These are phyloP conservation scores for Alviniconcha marisindica DNA, from an alignment of 1,140 invertebrate genomes.

Conservation along the genomic window DNA sequence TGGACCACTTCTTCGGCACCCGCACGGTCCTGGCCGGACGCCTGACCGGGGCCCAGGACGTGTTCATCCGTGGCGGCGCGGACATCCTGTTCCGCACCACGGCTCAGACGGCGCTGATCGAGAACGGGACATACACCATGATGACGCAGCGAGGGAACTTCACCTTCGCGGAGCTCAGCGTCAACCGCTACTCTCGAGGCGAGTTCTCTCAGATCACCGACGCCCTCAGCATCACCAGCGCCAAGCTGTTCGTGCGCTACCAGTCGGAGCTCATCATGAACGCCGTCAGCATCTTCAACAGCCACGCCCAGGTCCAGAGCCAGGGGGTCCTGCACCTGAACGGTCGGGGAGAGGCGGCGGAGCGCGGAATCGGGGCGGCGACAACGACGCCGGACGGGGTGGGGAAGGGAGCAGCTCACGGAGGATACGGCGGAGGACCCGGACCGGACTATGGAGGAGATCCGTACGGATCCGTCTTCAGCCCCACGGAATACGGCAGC, in stretches of 20 bases:
- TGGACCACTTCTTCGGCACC: conserved; percentile 58
- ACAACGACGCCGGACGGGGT: conserved; percentile 43
- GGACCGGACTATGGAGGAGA: conserved; percentile 61
- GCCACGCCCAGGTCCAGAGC: conserved; percentile 61
- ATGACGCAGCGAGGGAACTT: conserved; percentile 63
- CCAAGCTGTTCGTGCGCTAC: conserved; percentile 62
- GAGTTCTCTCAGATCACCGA: conserved; percentile 60
- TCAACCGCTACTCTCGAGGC: conserved; percentile 56
- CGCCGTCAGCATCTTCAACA: conserved; percentile 55
- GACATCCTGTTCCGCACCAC: conserved; percentile 61
- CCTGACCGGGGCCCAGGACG: conserved; percentile 59
- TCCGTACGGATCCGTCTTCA: conserved; percentile 63
- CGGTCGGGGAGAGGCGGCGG: conserved; percentile 50
- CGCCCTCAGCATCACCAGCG: conserved; percentile 53
- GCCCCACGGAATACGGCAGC: conserved; percentile 57
- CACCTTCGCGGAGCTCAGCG: conserved; percentile 54
- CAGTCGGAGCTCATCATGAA: conserved; percentile 63
- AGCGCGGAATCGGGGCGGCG: conserved; percentile 57
- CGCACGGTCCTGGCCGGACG: conserved; percentile 62
- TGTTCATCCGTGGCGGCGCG: conserved; percentile 56
- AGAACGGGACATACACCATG: conserved; percentile 58
- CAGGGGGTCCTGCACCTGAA: conserved; percentile 62
- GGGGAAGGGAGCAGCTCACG: conserved; percentile 64
- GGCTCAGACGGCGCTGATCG: conserved; percentile 62
- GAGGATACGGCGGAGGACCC: conserved; percentile 65